phyloP scores from a whole-genome alignment of 2,113 vertebrate species.

The Lathamus discolor region DNA sequence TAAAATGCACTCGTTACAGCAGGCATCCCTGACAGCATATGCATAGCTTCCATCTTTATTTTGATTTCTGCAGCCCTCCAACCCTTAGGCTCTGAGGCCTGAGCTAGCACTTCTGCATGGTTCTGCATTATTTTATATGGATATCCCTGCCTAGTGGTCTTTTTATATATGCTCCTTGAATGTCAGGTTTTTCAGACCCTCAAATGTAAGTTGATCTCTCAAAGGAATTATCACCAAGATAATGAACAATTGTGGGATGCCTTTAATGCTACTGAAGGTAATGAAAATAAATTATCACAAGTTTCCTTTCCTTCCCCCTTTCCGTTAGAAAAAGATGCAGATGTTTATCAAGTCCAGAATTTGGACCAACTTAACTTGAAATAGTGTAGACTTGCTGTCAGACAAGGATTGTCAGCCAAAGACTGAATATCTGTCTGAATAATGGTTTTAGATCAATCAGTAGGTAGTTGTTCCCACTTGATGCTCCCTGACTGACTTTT shows the following conservation, averaged over 20 bases:
- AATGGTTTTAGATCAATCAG: background rate
- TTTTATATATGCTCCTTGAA: background rate
- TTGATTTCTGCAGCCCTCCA: background rate
- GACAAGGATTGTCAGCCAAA: background rate
- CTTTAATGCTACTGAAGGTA: background rate
- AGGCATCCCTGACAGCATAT: background rate
- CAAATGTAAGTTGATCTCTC: background rate
- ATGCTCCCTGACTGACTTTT: background rate
- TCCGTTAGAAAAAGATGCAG: background rate
- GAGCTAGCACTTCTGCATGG: background rate
- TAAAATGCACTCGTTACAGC: background rate
- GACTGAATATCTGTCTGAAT: background rate
- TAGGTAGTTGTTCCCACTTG: background rate
- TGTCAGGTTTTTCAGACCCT: background rate
- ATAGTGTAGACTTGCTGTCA: background rate
- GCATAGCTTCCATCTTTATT: background rate
- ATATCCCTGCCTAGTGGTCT: accelerated
- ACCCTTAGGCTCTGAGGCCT: background rate
- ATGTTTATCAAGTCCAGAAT: background rate
- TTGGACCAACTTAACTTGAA: background rate
- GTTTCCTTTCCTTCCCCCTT: background rate
- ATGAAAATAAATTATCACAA: background rate
- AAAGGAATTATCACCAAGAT: background rate
- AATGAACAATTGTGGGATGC: background rate
- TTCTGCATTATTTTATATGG: background rate